Evolutionary conservation across 2,888 invertebrate species (phyloP).

Genomic region (Amphipyra tragopoginis): DNA sequence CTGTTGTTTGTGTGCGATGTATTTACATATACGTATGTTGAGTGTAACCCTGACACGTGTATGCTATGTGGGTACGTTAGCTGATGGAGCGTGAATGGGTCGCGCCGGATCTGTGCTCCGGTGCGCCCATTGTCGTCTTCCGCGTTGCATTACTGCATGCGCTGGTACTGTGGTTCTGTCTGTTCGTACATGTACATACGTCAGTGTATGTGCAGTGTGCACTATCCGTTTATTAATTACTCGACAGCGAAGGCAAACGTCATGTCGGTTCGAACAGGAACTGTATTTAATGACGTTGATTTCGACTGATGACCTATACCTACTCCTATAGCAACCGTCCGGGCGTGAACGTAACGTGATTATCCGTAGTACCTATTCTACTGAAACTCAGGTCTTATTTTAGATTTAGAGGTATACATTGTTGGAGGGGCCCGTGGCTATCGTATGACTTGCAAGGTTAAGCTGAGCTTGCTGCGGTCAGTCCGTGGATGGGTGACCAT

Average conservation of each 20-base stretch:
- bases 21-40: slow-evolving; percentile 35
- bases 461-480: too few relatives aligned
- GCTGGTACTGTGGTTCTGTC: slow-evolving; percentile 10
- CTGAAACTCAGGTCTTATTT: slow-evolving; percentile 4
- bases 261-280: slow-evolving; percentile 21
- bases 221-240: slow-evolving; percentile 30
- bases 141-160: slow-evolving; percentile 71
- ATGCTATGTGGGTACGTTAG: slow-evolving; percentile 61
- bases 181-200: slow-evolving; percentile 13
- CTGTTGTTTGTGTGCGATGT: slow-evolving; percentile 19
- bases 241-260: slow-evolving; percentile 11
- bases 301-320: slow-evolving; percentile 10
- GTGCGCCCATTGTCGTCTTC: slow-evolving; percentile 83
- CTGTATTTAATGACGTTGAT: slow-evolving; percentile 15
- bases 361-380: neutral
- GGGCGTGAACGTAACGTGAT: neutral
- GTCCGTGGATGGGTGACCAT: too few relatives aligned
- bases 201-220: slow-evolving; percentile 9
- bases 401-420: too few relatives aligned
- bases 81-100: slow-evolving; percentile 84
- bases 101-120: slow-evolving; percentile 83
- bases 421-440: too few relatives aligned
- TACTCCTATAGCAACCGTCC: neutral
- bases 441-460: too few relatives aligned
- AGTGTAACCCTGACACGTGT: slow-evolving; percentile 64